Evolutionary conservation across 2,888 invertebrate species (phyloP).

Genomic region (Zelleria hepariella): DNA sequence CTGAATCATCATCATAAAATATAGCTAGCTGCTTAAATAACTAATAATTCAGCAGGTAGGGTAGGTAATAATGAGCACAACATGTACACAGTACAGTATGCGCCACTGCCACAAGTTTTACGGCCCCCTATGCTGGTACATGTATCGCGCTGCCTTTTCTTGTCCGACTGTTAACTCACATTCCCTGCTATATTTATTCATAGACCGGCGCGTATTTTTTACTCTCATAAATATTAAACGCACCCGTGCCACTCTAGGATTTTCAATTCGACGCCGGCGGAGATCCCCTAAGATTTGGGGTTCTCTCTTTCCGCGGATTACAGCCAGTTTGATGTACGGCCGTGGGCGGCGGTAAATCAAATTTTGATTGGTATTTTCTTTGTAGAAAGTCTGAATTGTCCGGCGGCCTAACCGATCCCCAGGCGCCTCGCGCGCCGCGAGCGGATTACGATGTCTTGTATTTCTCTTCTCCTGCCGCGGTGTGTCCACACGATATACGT

Average conservation of each 20-base stretch:
- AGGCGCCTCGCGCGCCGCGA: constrained; percentile 42
- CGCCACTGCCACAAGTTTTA: neutral
- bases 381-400: constrained; percentile 63
- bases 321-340: constrained; percentile 50
- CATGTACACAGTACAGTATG: no score
- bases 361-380: constrained; percentile 72
- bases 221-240: constrained; percentile 65
- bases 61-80: no score
- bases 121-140: neutral
- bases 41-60: no score
- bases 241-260: constrained; percentile 47
- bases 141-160: neutral
- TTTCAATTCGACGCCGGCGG: constrained; percentile 57
- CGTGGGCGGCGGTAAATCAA: constrained; percentile 71
- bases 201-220: constrained; percentile 48
- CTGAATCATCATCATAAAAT: no score
- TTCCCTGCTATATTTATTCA: constrained; percentile 45
- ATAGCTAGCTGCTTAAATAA: no score
- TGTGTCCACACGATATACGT: neutral
- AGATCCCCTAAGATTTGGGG: constrained; percentile 64
- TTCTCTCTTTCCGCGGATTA: constrained; percentile 60
- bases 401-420: constrained; percentile 65
- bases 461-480: constrained; percentile 23
- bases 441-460: constrained; percentile 45
- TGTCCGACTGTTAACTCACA: neutral